Base-by-base conservation (phyloP, 2,888 invertebrate genomes). In the Noctua fimbriata region DNA sequence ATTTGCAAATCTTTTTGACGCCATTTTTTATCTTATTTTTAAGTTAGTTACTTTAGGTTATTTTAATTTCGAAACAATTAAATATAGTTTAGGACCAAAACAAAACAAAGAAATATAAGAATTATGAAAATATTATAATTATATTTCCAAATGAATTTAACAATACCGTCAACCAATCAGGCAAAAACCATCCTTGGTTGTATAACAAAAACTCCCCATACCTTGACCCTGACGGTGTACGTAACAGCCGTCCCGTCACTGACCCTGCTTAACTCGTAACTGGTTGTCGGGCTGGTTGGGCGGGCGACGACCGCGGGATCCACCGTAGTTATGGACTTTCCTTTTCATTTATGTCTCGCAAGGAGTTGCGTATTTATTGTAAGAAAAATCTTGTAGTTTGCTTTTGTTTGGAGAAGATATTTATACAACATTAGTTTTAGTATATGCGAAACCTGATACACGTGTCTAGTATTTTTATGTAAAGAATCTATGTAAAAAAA, bases 231-330 rank as follows among this genome's bases (percentile, higher is more conserved):
- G 70, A n/a, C n/a, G 72, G 74, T 71, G 75, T 75, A 76, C 84
- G 87, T 90, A 89, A 91, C 87, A 77, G 52, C 75, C 69, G 87
- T 88, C 78, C 78, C 76, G 87, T 88, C 81, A 89, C 93, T 92
- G 93, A 93, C 93, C 93, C 85, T 87, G 86, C 92, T 88, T 92
- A 93, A 89, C 85, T 73, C 76, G 78, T 80, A 91, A 94, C 94
- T 92, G 92, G 94, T 94, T 90, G 67, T 75, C 79, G 80, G 90
- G 91, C 89, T 24, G 52, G 67, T 67, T 60, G 28, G 12, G 24
- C 80, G 91, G 92, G 88, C 92, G 84, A 82, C 88, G 91, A 89
- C 92, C 87, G 74, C 78, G 70, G 65, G 47, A 12, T 52, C 60
- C 77, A 79, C 76, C 69, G 70, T 65, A 76, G 28, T 55, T 47